Evolutionary conservation across 2,113 vertebrate genomes (phyloP).

Genomic region (Corythaixoides concolor): DNA sequence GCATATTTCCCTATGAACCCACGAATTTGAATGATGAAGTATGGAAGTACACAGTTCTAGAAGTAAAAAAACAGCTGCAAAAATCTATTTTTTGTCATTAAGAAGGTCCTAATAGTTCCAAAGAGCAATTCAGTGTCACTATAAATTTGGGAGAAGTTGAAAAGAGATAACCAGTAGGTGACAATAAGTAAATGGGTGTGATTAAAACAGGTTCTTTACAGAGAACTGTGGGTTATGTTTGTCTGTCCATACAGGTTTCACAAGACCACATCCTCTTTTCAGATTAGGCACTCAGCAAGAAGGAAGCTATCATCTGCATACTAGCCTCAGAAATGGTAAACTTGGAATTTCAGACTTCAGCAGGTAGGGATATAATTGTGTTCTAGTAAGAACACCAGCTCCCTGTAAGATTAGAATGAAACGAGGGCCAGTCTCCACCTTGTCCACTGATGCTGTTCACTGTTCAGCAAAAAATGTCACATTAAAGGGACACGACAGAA

Average conservation of each 20-base stretch:
- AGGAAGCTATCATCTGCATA: background rate
- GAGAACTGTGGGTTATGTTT: background rate
- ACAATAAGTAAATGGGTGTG: background rate
- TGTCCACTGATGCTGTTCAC: background rate
- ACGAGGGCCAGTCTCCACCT: background rate
- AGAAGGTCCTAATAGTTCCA: background rate
- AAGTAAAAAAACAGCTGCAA: background rate
- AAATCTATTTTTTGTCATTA: background rate
- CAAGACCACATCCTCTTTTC: background rate
- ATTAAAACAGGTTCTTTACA: background rate
- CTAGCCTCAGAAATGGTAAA: background rate
- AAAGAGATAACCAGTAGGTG: background rate
- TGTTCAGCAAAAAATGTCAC: background rate
- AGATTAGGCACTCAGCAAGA: background rate
- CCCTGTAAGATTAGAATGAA: background rate
- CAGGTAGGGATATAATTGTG: background rate
- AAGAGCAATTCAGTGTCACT: background rate
- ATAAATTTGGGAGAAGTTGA: background rate
- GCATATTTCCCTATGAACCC: background rate
- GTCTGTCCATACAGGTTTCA: background rate
- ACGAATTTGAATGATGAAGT: background rate
- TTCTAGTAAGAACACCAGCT: too few species aligned
- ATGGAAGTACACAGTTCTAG: background rate
- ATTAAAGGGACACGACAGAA: background rate
- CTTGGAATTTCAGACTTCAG: background rate